Base-by-base conservation (phyloP, 2,888 invertebrate genomes). In the Callimorpha dominula region DNA sequence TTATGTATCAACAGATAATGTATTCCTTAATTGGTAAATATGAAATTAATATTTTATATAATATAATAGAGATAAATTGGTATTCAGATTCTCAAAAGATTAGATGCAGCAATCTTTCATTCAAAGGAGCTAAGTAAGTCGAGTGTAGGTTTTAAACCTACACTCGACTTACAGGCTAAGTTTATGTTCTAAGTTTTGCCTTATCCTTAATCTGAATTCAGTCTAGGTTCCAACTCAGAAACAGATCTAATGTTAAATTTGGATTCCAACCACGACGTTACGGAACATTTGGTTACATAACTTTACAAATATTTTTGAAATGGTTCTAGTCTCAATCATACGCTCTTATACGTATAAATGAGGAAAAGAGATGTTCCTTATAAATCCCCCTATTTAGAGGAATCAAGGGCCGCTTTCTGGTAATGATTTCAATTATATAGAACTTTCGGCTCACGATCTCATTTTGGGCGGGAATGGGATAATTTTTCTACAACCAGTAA, bases 381-480 rank as follows among this genome's bases (percentile, higher is more conserved):
- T 84, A 87, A 88, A 86, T 86, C 81, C 81, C 68, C 66, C 81
- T 81, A 88, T 87, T 88, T 84, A 71, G 68, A 78, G 78, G 85
- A 85, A 87, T 87, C 86, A 85, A 86, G 83, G 81, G 74, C 70
- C 76, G 72, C 78, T 80, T 80, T 78, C 77, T 78, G 64, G 85
- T 85, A 88, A 85, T 85, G 83, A 82, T 88, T 89, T 88, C 88
- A 88, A 88, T 89, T 89, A 88, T 85, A 80, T 74, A 75, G 74
- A 80, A 78, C 65, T 80, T 83, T 82, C 81, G 74, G 80, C 79
- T 78, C 74, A 78, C 85, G 75, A 80, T 80, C 83, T 77, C 75
- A 78, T 82, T 84, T 74, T 71, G 70, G 72, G 75, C 54, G 82
- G 77, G 78, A 84, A 85, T 79, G 78, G 74, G 80, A 83, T 76